These are phyloP conservation scores for Meiosimyza platycephala DNA, from an alignment of 2,888 invertebrate genomes.

Conservation along the genomic window DNA sequence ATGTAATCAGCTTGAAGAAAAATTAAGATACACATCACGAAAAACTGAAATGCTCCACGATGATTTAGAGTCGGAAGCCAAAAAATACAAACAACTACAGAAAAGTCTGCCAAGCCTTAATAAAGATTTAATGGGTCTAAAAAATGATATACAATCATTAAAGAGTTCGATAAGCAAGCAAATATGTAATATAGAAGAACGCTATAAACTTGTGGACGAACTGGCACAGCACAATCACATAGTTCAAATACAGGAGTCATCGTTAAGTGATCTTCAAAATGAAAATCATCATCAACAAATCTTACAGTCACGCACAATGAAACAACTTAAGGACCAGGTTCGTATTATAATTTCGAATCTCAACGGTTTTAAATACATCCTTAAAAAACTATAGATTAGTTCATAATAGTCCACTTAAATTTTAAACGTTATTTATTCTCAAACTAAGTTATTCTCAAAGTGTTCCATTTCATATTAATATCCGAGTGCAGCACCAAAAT, in stretches of 20 bases:
- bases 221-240: constrained; percentile 51
- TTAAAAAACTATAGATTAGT: constrained; percentile 5
- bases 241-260: constrained; percentile 50
- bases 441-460: too few species aligned
- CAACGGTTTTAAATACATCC: constrained; percentile 23
- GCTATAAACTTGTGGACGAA: constrained; percentile 51
- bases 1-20: constrained; percentile 47
- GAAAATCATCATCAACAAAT: constrained; percentile 57
- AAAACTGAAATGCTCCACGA: constrained; percentile 31
- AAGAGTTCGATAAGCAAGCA: constrained; percentile 49
- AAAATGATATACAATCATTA: constrained; percentile 42
- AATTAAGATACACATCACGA: constrained; percentile 42
- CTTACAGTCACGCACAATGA: constrained; percentile 52
- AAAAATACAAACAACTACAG: constrained; percentile 28
- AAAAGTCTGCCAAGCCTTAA: constrained; percentile 23
- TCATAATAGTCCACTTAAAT: too few species aligned
- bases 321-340: constrained; percentile 54
- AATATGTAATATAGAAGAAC: constrained; percentile 47
- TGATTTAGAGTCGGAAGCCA: constrained; percentile 29
- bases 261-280: constrained; percentile 52
- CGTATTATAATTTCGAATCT: background rate
- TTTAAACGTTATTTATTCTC: too few species aligned
- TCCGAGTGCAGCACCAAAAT: too few species aligned
- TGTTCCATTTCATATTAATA: too few species aligned
- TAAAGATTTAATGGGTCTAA: constrained; percentile 39